phyloP scores from a whole-genome alignment of 2,797 vertebrate genomes.

The Poecile montanus region DNA sequence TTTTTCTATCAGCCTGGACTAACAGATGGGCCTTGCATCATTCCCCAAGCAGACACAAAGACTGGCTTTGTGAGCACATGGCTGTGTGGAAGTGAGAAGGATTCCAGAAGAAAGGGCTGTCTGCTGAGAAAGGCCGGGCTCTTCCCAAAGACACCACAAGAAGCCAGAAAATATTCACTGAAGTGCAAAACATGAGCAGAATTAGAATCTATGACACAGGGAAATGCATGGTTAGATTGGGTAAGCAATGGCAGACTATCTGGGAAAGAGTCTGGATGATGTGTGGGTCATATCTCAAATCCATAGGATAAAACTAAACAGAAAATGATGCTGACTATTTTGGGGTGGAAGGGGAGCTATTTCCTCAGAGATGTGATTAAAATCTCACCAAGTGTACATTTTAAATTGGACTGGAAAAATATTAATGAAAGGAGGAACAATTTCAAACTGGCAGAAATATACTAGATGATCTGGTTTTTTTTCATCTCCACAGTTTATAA shows the following conservation, averaged over 20 bases:
- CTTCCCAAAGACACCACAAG: fast-evolving
- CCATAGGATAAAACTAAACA: neutral
- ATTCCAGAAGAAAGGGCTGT: slow-evolving; percentile 31
- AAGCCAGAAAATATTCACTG: neutral
- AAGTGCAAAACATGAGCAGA: neutral
- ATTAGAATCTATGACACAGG: neutral
- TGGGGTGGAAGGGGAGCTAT: neutral
- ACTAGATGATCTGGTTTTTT: neutral
- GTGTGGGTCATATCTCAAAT: neutral
- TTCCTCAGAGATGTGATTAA: neutral
- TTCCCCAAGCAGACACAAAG: slow-evolving; percentile 22
- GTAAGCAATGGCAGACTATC: neutral
- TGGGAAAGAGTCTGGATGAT: neutral
- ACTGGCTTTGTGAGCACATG: neutral
- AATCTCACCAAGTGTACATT: neutral
- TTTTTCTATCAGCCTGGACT: neutral
- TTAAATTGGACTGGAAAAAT: neutral
- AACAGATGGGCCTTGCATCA: slow-evolving; percentile 37
- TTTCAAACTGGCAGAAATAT: neutral
- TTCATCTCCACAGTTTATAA: neutral
- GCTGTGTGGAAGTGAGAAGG: neutral
- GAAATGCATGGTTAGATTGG: neutral
- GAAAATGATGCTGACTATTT: neutral
- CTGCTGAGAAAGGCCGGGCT: neutral
- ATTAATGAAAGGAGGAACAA: neutral